Evolutionary conservation across 2,797 vertebrate genomes (phyloP), one percentile per base, ranked within the genome.

Genomic region (Neopelma chrysocephalum): DNA sequence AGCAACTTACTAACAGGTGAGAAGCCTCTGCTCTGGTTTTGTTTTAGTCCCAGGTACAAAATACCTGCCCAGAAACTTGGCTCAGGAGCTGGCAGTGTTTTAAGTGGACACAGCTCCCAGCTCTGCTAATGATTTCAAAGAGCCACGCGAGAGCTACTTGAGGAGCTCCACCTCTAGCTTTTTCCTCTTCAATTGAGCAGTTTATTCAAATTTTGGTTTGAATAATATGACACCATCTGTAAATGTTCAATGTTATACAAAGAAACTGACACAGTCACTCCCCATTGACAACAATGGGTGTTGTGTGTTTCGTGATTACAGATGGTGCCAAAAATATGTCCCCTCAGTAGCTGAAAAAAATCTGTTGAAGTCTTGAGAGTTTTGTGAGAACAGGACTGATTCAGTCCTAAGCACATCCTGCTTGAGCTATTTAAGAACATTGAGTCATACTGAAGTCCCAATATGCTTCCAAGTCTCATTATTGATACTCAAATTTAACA

Each of bases 141-240:
- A 82, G 76, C 48, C 79, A 75, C 0, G 5, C 70, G 85, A 95
- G 75, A 95, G 26, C 75, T 94, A 93, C 91, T 83, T 72, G 51
- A 84, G 58, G 75, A 93, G 61, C 21, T 87, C 48, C 45, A 96
- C 54, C 50, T 89, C 87, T 82, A 27, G 50, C 36, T 80, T 43
- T 15, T 75, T 71, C 75, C 29, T 87, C 79, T 92, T 90, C 72
- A 94, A 11, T 14, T 77, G 73, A 94, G 69, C 47, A 87, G 78
- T 86, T 93, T 93, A 80, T 76, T 93, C 77, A 90, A 54, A 92
- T 94, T 79, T 86, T 94, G 79, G 50, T 93, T 89, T 58, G 29
- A 95, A 90, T 90, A 93, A 97, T 53, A 62, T 70, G 72, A 68
- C 57, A 87, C 81, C 91, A 92, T 95, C 93, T 96, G 92, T 92